Base-by-base conservation (phyloP, 2,797 vertebrate genomes). In the Somateria mollissima region DNA sequence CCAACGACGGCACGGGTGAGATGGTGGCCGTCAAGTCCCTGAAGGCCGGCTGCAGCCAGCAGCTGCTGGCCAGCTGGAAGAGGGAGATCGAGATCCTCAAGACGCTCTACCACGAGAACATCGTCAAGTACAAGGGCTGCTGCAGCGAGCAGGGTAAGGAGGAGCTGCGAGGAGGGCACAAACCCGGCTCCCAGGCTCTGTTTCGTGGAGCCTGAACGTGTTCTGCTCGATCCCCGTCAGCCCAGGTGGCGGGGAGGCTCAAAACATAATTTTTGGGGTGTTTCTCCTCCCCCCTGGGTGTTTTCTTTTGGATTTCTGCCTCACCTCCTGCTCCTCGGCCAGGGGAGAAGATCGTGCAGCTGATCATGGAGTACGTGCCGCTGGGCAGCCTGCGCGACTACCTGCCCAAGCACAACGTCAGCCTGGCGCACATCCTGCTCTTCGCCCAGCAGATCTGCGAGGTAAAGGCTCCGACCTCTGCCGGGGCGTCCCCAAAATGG, bases 351-450 rank as follows among this genome's bases (percentile, higher is more conserved):
- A 96, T 98, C 8, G 98, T 99, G 84, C 99, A 99, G 97, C 98
- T 99, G 10, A 99, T 99, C 93, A 99, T 99, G 99, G 99, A 99
- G 90, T 99, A 98, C 75, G 98, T 99, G 58, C 99, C 99, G 1
- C 97, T 98, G 71, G 99, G 99, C 57, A 99, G 99, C 96, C 98
- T 99, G 84, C 96, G 98, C 12, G 99, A 99, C 12, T 99, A 98
- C 95, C 96, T 99, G 47, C 98, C 98, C 67, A 98, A 98, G 75
- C 98, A 98, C 84, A 97, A 90, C 27, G 89, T 98, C 10, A 95
- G 97, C 49, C 78, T 98, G 81, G 95, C 98, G 2, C 98, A 98
- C 92, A 98, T 98, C 88, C 98, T 99, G 41, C 98, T 99, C 82
- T 99, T 99, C 17, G 98, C 99, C 43, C 98, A 98, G 96, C 99